Base-by-base conservation (phyloP, 2,888 invertebrate species). In the Chirona hameri region DNA sequence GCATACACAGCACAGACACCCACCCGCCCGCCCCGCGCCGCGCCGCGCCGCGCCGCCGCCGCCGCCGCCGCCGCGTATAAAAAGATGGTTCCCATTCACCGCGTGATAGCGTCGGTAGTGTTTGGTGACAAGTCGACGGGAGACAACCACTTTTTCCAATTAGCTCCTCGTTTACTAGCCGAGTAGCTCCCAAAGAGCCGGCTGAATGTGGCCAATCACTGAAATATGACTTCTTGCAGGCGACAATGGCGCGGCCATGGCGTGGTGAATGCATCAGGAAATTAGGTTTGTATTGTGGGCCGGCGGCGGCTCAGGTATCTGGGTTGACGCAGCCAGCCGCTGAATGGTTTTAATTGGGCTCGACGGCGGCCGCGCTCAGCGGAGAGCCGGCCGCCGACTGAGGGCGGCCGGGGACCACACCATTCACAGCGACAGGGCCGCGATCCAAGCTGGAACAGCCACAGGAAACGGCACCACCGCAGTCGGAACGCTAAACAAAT, bases 61-160 rank as follows among this genome's bases (percentile, higher is more conserved):
- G 72, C 72, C 72, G 72, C 31, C 72, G 72, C 31, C 39, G 14
- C 12, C 29, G 18, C 21, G 72, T 29, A 69, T 31, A 72, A 72
- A 72, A 72, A 72, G 72, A 72, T 72, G 72, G 72, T 21, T 18
- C 31, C 72, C 72, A 72, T 72, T 72, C 31, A 72, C 31, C 72
- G 39, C 72, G 72, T 72, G 72, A 72, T 72, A 72, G 72, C 72
- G 72, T 72, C 72, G 72, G 72, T 72, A 72, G 72, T 72, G 72
- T 72, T 72, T 72, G 72, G 72, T 72, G 72, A 72, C 72, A 72
- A 72, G 39, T 21, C 72, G 72, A 21, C 72, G 72, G 72, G 72
- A 72, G 72, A 72, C 72, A 72, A 39, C 72, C 72, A 72, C 72
- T 72, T 72, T 72, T 72, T 72, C 72, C 72, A 72, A 72, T 72